Evolutionary conservation across 2,888 invertebrate genomes (phyloP).

Genomic region (Rhagophthalmus giganteus): DNA sequence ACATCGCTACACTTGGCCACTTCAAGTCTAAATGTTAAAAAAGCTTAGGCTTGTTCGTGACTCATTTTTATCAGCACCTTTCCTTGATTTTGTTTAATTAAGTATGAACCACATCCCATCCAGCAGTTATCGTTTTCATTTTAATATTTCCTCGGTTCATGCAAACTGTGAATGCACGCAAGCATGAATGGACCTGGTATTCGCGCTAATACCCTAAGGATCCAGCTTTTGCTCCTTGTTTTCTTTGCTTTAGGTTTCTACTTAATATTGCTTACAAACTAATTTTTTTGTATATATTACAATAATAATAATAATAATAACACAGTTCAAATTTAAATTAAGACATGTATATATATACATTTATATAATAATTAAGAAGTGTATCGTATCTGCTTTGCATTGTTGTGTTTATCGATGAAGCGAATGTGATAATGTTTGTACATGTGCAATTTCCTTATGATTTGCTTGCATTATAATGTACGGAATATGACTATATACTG

Average conservation of each 20-base stretch:
- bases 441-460: slow-evolving; percentile 9
- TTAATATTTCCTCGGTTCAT: slow-evolving; percentile 27
- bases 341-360: slow-evolving; percentile 8
- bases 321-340: slow-evolving; percentile 15
- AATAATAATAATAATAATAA: no score
- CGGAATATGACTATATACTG: no score
- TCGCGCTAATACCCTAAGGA: slow-evolving; percentile 49
- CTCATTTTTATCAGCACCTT: slow-evolving; percentile 19
- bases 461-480: slow-evolving; percentile 10
- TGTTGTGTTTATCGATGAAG: slow-evolving; percentile 4
- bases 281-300: no score
- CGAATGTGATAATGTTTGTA: slow-evolving; percentile 4
- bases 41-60: slow-evolving; percentile 24
- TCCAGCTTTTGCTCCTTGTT: slow-evolving; percentile 47
- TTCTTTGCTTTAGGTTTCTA: slow-evolving; percentile 18
- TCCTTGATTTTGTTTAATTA: slow-evolving; percentile 9
- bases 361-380: no score
- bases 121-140: slow-evolving; percentile 12
- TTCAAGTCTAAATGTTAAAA: slow-evolving; percentile 17
- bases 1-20: slow-evolving; percentile 14
- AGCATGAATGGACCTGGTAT: slow-evolving; percentile 54
- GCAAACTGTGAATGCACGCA: slow-evolving; percentile 43
- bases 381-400: slow-evolving; percentile 8
- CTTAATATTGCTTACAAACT: no score
- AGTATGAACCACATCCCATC: slow-evolving; percentile 19